These are phyloP conservation scores for Tichodroma muraria DNA, from an alignment of 2,113 vertebrate genomes.

Conservation along the genomic window DNA sequence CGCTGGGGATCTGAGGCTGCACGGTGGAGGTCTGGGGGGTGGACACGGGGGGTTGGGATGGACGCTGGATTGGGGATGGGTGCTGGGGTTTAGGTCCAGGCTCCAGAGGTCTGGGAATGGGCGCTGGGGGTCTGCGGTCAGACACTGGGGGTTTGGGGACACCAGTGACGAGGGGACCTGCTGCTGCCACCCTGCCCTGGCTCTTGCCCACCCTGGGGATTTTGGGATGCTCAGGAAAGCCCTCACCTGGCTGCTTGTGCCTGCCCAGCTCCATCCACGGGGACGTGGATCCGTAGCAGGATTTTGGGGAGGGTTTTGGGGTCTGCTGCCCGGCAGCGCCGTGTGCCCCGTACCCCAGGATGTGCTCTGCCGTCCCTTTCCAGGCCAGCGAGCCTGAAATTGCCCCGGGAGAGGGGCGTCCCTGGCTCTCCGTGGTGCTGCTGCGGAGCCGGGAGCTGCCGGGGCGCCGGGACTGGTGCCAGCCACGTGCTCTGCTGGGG, in stretches of 20 bases:
- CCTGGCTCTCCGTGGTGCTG: neutral
- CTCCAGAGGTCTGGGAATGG: neutral
- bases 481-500: rapidly evolving
- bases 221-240: neutral
- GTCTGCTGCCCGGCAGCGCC: neutral
- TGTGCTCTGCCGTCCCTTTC: neutral
- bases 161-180: rapidly evolving
- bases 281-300: rapidly evolving
- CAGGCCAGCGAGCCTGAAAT: neutral
- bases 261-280: rapidly evolving
- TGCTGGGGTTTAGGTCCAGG: no score
- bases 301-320: neutral
- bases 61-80: no score
- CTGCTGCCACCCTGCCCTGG: neutral
- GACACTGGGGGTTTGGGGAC: no score
- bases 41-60: no score
- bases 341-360: rapidly evolving
- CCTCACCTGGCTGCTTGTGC: neutral
- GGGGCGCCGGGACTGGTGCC: neutral
- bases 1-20: no score
- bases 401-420: no score
- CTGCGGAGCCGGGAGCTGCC: neutral
- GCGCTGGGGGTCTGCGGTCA: neutral
- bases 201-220: rapidly evolving
- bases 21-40: no score